phyloP scores from a whole-genome alignment of 2,888 invertebrate species.

The Euzetes globulus region DNA sequence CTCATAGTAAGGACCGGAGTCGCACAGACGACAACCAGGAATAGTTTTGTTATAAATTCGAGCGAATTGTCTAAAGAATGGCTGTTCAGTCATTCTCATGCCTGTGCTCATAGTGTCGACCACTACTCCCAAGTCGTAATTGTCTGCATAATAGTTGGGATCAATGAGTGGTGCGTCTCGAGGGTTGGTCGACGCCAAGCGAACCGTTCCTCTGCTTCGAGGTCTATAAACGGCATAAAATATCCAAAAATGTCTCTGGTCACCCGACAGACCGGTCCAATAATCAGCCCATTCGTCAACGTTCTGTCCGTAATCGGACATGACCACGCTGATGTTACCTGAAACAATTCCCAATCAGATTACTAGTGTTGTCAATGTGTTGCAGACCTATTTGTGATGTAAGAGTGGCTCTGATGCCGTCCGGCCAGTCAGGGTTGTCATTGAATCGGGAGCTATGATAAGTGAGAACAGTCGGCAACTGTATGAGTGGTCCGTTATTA shows the following conservation, averaged over 20 bases:
- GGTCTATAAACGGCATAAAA: slow-evolving; percentile 28
- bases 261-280: not conserved
- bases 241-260: slow-evolving; percentile 27
- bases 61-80: not conserved
- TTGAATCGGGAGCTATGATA: slow-evolving; percentile 19
- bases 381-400: slow-evolving; percentile 13
- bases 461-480: slow-evolving; percentile 30
- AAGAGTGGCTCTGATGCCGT: slow-evolving; percentile 28
- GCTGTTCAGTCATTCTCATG: slow-evolving; percentile 19
- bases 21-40: slow-evolving; percentile 20
- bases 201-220: slow-evolving; percentile 9
- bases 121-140: slow-evolving; percentile 27
- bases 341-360: not conserved
- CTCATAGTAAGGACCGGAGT: slow-evolving; percentile 25
- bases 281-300: slow-evolving; percentile 22
- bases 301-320: not conserved
- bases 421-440: slow-evolving; percentile 31
- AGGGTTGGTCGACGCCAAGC: slow-evolving; percentile 15
- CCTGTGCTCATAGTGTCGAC: slow-evolving; percentile 26
- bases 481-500: slow-evolving; percentile 27
- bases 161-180: slow-evolving; percentile 30
- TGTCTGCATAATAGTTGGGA: slow-evolving; percentile 24
- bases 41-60: not conserved
- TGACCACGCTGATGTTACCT: not conserved
- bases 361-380: not conserved